Evolutionary conservation across 53 echinoderm and acorn worm species (phyloP).

Genomic region (Holothuria scabra): DNA sequence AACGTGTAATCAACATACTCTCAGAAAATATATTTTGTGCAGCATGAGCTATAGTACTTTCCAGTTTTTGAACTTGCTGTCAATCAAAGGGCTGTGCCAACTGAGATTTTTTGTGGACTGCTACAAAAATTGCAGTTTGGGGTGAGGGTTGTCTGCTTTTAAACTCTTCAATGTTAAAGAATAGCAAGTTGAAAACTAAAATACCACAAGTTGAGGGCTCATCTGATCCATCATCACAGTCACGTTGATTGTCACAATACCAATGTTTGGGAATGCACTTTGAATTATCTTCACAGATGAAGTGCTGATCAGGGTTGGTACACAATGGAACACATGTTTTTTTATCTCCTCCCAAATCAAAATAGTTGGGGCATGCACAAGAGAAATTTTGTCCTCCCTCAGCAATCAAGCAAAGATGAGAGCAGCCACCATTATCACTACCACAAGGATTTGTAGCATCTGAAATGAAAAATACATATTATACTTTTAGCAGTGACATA

Average conservation of each 20-base stretch:
- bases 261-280: constrained; percentile 89
- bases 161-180: not conserved
- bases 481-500: not conserved
- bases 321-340: constrained; percentile 67
- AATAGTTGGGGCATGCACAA: constrained; percentile 87
- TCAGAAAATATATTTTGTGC: no score
- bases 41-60: no score
- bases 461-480: constrained; percentile 17
- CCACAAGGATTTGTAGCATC: constrained; percentile 82
- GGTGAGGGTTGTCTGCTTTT: no score
- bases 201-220: constrained; percentile 80
- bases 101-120: no score
- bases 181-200: not conserved
- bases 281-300: constrained; percentile 64
- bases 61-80: no score
- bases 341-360: constrained; percentile 47
- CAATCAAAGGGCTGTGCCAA: no score
- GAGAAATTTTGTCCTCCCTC: constrained; percentile 58
- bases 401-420: constrained; percentile 86
- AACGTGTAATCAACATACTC: no score
- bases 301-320: constrained; percentile 52
- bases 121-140: no score
- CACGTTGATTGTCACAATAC: constrained; percentile 79
- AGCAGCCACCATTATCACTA: constrained; percentile 78
- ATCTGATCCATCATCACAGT: constrained; percentile 85